Evolutionary conservation across 37 sponge, comb jelly and placozoan genomes (phyloP).

Genomic region (Aphrocallistes beatrix): DNA sequence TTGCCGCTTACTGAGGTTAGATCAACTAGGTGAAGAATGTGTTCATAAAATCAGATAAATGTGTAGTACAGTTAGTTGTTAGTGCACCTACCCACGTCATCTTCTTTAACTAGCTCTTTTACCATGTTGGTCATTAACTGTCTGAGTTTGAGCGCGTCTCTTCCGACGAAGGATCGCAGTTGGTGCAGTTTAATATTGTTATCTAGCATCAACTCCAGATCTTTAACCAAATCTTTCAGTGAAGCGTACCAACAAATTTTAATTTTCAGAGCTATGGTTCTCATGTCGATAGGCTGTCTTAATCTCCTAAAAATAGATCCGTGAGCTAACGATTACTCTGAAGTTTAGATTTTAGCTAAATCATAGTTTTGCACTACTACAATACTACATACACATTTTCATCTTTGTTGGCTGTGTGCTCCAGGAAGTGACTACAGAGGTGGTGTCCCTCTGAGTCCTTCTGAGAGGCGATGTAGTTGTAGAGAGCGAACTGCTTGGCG

Average conservation of each 20-base stretch:
- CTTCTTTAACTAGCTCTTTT: background rate
- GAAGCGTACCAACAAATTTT: background rate
- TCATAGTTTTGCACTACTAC: no score
- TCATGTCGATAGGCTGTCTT: background rate
- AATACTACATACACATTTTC: no score
- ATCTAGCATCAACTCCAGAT: constrained; percentile 9
- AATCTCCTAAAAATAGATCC: no score
- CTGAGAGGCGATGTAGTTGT: constrained; percentile 13
- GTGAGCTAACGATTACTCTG: no score
- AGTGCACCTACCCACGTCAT: background rate
- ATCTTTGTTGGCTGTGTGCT: background rate
- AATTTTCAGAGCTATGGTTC: background rate
- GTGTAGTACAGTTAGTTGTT: no score
- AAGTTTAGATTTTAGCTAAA: no score
- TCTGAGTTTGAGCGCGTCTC: background rate
- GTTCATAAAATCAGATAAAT: no score
- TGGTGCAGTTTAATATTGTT: background rate
- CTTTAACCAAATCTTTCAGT: background rate
- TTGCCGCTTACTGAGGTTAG: background rate
- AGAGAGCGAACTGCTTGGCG: background rate
- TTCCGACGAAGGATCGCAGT: background rate
- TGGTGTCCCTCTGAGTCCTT: background rate
- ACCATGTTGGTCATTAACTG: background rate
- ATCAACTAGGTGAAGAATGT: background rate
- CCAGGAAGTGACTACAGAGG: background rate